phyloP scores from a whole-genome alignment of 2,113 vertebrate species.

The Hyla sarda region DNA sequence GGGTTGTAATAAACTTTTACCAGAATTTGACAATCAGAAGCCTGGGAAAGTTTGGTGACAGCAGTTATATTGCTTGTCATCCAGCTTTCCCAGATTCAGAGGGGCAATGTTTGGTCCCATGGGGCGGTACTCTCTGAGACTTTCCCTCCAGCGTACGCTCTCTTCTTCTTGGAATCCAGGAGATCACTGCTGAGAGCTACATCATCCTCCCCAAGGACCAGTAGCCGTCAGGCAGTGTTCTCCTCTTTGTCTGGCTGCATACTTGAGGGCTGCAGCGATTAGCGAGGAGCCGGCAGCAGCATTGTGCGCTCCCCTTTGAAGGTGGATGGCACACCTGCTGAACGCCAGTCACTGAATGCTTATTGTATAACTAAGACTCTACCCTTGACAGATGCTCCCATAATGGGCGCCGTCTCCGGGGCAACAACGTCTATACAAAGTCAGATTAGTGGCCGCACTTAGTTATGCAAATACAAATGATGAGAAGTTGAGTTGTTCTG shows the following conservation, averaged over 20 bases:
- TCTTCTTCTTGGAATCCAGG: too few relatives aligned
- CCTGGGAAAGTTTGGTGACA: too few relatives aligned
- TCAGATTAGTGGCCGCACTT: slow-evolving; percentile 4
- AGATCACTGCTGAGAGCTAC: too few relatives aligned
- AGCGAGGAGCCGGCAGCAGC: not conserved
- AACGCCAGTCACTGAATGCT: not conserved
- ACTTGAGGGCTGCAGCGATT: not conserved
- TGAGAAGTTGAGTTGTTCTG: not conserved
- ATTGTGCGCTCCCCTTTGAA: slow-evolving; percentile 36
- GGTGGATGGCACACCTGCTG: slow-evolving; percentile 31
- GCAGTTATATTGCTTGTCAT: too few relatives aligned
- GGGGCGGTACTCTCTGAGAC: too few relatives aligned
- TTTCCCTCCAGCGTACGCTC: too few relatives aligned
- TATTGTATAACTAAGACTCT: not conserved
- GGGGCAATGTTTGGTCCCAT: too few relatives aligned
- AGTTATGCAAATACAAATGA: slow-evolving; percentile 39
- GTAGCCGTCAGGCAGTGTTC: not conserved
- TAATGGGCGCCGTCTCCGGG: slow-evolving; percentile 12
- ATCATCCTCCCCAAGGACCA: not conserved
- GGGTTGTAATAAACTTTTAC: too few relatives aligned
- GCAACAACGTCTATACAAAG: slow-evolving; percentile 40
- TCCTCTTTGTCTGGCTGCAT: not conserved
- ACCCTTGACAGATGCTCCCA: slow-evolving; percentile 19
- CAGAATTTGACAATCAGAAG: too few relatives aligned
- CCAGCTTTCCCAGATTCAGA: too few relatives aligned